Evolutionary conservation across 2,797 vertebrate species (phyloP).

Genomic region (Hoplostethus atlanticus): DNA sequence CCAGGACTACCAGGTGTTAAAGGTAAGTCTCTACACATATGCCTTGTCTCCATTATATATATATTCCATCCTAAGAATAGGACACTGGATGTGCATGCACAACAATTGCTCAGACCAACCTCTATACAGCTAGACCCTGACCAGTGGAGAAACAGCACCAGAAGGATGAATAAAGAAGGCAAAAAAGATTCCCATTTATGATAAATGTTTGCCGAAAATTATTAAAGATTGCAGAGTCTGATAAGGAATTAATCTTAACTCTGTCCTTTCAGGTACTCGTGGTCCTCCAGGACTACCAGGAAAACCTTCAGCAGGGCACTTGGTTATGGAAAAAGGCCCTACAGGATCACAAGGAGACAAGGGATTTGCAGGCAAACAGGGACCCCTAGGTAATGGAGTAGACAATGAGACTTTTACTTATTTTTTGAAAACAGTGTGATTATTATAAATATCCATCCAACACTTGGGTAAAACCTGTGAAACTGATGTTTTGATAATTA

Average conservation of each 20-base stretch:
- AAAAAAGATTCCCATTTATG: no score
- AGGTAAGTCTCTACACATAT: conserved; percentile 46
- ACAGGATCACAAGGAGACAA: conserved; percentile 36
- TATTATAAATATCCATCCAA: not conserved
- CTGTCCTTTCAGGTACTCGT: conserved; percentile 40
- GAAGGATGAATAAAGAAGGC: no score
- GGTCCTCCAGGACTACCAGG: conserved; percentile 60
- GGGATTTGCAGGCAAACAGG: conserved; percentile 49
- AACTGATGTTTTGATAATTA: no score
- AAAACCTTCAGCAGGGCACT: fast-evolving
- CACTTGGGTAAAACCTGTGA: no score
- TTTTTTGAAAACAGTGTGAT: no score
- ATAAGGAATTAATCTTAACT: conserved; percentile 1
- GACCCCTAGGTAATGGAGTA: conserved; percentile 56
- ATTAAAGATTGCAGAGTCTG: not conserved
- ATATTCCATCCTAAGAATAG: no score
- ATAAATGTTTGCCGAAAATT: no score
- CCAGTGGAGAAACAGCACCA: no score
- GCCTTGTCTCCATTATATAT: not conserved
- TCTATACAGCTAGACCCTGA: no score
- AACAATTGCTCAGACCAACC: no score
- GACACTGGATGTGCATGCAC: no score
- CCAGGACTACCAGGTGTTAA: conserved; percentile 57
- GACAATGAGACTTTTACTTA: not conserved
- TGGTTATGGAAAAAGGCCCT: conserved; percentile 46